A percentile compares a stretch with the other conserved stretches of the same genome.
phyloP scores from a whole-genome alignment of 2,888 invertebrate genomes.

The Cylindroiulus punctatus region DNA sequence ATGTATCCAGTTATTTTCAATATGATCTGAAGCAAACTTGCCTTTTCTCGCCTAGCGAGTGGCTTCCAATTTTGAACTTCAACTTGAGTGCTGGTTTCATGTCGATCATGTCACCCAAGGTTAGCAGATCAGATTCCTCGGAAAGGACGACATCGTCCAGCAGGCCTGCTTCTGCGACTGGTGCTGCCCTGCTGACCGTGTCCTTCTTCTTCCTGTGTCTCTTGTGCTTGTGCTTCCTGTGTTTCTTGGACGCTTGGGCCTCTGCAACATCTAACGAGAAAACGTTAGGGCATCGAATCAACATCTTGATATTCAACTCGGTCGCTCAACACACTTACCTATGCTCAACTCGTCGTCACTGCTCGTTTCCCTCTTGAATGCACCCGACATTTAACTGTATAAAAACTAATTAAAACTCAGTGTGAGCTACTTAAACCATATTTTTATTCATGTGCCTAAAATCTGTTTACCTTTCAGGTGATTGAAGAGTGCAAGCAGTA shows the following conservation, averaged over 20 bases:
- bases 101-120: background rate
- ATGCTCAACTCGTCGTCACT: conserved; percentile 53
- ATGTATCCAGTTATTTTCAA: no score
- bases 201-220: conserved; percentile 71
- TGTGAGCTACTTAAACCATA: background rate
- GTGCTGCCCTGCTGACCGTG: background rate
- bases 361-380: conserved; percentile 49
- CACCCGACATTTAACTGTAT: background rate
- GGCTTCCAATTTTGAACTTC: conserved; percentile 68
- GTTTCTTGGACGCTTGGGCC: conserved; percentile 70
- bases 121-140: background rate
- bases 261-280: conserved; percentile 58
- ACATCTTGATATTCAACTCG: background rate
- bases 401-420: background rate
- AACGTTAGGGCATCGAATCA: no score
- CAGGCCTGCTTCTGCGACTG: background rate
- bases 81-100: conserved; percentile 69
- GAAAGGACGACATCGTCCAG: background rate
- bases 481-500: background rate
- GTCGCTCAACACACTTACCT: background rate
- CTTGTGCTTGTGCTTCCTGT: conserved; percentile 76
- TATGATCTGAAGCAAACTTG: conserved; percentile 47
- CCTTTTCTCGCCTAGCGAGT: conserved; percentile 66
- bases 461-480: background rate
- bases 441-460: background rate